Evolutionary conservation across 2,113 vertebrate species (phyloP).

Genomic region (Hypomesus transpacificus): DNA sequence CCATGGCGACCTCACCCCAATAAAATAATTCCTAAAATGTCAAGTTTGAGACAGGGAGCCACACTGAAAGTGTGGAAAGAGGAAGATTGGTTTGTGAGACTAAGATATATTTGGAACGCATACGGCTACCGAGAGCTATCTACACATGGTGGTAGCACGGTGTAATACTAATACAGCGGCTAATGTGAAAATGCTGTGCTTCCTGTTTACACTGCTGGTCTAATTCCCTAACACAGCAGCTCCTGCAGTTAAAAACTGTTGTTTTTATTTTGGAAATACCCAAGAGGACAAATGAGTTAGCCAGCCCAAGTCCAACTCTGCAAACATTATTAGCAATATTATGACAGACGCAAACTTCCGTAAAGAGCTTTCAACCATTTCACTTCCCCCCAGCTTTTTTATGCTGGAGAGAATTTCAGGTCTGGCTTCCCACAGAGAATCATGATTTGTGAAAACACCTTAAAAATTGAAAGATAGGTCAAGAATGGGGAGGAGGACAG

Average conservation of each 20-base stretch:
- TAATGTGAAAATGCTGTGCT: constrained; percentile 1
- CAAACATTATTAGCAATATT: constrained; percentile 13
- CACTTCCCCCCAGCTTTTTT: background rate
- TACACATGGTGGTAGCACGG: background rate
- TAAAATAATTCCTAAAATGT: too few relatives aligned
- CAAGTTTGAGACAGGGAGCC: too few relatives aligned
- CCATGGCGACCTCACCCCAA: too few relatives aligned
- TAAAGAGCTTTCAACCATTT: constrained; percentile 50
- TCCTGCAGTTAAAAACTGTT: background rate
- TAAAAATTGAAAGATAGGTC: constrained; percentile 60
- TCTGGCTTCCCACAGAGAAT: constrained; percentile 45
- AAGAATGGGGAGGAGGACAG: constrained; percentile 18
- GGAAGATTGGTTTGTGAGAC: too few relatives aligned
- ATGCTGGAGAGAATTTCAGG: constrained; percentile 47
- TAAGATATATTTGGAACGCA: too few relatives aligned
- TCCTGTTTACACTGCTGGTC: background rate
- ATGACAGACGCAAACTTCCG: constrained; percentile 5
- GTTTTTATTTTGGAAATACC: background rate
- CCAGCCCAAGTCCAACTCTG: background rate
- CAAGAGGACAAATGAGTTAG: background rate
- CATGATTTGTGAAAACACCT: constrained; percentile 57
- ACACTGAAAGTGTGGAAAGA: too few relatives aligned
- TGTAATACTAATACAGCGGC: background rate
- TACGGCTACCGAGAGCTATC: background rate
- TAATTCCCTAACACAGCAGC: background rate